These are phyloP conservation scores for Tylochromis polylepis DNA, from an alignment of 2,113 vertebrate genomes.

Conservation along the genomic window DNA sequence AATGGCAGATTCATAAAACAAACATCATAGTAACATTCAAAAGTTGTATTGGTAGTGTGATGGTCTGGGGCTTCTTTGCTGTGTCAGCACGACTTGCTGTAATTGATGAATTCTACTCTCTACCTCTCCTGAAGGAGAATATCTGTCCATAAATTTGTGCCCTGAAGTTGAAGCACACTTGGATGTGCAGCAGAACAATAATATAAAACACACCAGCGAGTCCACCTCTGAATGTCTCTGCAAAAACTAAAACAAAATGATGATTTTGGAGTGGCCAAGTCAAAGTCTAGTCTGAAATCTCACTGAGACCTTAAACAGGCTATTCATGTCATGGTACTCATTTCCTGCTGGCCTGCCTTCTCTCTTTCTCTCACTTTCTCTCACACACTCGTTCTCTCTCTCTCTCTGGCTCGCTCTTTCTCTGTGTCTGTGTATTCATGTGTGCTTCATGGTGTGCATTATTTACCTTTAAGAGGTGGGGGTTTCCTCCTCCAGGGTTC, in stretches of 20 bases:
- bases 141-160: not conserved
- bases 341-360: not conserved
- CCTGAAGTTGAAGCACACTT: rapidly evolving
- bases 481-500: not conserved
- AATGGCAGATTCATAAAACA: not conserved
- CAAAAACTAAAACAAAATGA: not conserved
- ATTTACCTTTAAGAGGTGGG: not conserved
- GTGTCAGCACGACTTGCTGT: not conserved
- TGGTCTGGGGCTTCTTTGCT: not conserved
- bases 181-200: not conserved
- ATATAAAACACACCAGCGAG: not conserved
- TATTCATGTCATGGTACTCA: not conserved
- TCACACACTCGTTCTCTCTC: not conserved
- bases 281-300: not conserved
- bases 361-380: not conserved
- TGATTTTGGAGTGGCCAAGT: not conserved
- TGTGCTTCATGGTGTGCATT: not conserved
- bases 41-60: not conserved
- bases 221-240: not conserved
- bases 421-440: not conserved
- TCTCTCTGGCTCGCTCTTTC: not conserved
- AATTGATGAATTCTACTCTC: not conserved
- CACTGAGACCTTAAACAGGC: not conserved
- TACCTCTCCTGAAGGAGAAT: not conserved
- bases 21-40: not conserved